Evolutionary conservation across 2,797 vertebrate genomes (phyloP), one percentile per base, ranked within the genome.

Genomic region (Masticophis lateralis): DNA sequence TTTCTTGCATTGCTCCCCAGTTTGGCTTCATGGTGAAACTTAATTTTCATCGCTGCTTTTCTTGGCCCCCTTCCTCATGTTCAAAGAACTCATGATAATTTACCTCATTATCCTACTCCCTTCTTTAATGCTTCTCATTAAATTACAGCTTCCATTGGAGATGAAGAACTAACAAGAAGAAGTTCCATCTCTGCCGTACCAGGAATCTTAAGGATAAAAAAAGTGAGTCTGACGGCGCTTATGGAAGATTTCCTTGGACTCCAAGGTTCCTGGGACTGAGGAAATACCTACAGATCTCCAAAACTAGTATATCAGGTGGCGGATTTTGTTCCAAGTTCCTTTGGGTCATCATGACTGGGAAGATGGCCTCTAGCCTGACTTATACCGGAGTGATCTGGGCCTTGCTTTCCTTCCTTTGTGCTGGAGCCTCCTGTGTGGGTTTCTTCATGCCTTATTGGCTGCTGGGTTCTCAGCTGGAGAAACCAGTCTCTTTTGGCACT

Each of bases 381-480:
- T 99, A 98, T 57, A 96, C 98, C 0, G 99, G 99, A 0, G 53
- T 98, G 2, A 93, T 99, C 94, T 99, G 99, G 99, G 98, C 99
- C 61, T 96, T 99, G 95, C 98, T 99, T 92, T 99, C 99, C n/a
- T 98, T 99, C 95, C 98, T 99, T 20, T 99, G 98, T 0, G 99
- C 99, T 0, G 98, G 98, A 0, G 97, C 98, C 53, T 99, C 98
- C 95, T 99, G 99, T 0, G 98, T 99, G 92, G 99, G 99, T 43
- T 99, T 99, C 98, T 99, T 99, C 96, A 99, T 99, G 99, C 99
- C 99, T 90, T 99, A 99, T 97, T 99, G 99, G 99, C 98, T 99
- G 91, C 97, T 99, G 97, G 99, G 99, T 3, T 98, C 98, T 12
- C 99, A 99, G 97, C 98, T 99, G 98, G 99, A 98, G 97, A 99